phyloP scores from a whole-genome alignment of 2,888 invertebrate species.

The Andrena haemorrhoa region DNA sequence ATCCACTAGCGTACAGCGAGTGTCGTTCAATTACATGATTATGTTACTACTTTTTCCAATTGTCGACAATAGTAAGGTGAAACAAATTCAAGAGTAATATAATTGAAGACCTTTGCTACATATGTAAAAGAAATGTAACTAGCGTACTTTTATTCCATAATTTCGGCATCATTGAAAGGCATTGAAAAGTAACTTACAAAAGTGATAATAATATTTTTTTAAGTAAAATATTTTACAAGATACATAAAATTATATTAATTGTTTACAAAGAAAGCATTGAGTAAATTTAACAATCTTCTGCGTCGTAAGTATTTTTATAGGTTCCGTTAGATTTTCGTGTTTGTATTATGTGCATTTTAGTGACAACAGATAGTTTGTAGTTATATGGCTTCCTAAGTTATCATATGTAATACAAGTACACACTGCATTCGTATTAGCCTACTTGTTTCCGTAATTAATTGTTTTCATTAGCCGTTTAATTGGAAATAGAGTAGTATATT shows the following conservation, averaged over 20 bases:
- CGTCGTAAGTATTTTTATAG: no score
- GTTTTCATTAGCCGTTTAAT: background rate
- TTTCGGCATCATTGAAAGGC: background rate
- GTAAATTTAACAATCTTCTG: no score
- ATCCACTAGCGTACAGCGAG: background rate
- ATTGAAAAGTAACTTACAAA: background rate
- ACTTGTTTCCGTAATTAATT: background rate
- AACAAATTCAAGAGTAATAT: background rate
- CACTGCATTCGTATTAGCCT: background rate
- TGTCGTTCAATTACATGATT: background rate
- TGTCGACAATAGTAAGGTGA: constrained; percentile 1
- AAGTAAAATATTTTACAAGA: background rate
- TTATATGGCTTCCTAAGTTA: no score
- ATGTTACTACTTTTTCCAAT: background rate
- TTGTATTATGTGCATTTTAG: no score
- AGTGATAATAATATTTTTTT: background rate
- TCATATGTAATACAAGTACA: no score
- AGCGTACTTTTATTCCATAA: background rate
- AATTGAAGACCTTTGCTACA: background rate
- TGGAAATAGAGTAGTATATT: background rate
- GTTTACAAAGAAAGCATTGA: no score
- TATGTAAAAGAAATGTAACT: background rate
- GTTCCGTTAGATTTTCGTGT: no score
- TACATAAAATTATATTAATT: background rate
- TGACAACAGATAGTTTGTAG: no score